Base-by-base conservation (phyloP, 2,113 vertebrate species). In the Triplophysa rosa region DNA sequence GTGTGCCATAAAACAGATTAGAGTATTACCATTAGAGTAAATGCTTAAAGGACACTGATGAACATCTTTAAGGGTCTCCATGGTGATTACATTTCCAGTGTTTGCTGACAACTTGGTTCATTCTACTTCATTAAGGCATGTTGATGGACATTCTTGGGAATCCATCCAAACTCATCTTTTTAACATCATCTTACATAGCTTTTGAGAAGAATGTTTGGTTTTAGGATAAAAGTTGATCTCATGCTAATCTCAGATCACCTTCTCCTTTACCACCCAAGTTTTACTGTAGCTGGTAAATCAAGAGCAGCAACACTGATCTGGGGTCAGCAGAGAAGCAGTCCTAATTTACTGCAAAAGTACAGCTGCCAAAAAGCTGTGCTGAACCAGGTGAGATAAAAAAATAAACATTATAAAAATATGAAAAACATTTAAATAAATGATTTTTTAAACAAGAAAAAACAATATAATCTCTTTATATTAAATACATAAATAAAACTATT, bases 101-200 rank as follows among this genome's bases (percentile, higher is more conserved):
- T 74, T 74, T 62, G 71, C 37, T 74, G 58, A 74, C 56, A 74
- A 74, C 21, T 10, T 21, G 9, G 56, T 73, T 74, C 37, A 62
- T 74, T 74, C 56, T 62, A 40, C 33, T 59, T 74, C 58, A 74
- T 74, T 74, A 74, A 63, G 5, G 23, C 71, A 63, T 13, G n/a
- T 74, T 62, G 71, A 74, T 47, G 71, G 40, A 40, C 58, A 63
- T 63, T 26, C 71, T 47, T 4, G 59, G 71, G 58, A 74, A 47
- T 10, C 14, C 56, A 47, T 47, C 58, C 71, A 74, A 74, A 63
- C 58, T 12, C 56, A 12, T 29, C 40, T n/a, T 62, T 56, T 45
- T 62, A 40, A 74, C 33, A 61, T 62, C 14, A 62, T 42, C 19
- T 56, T 10, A 10, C 26, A 24, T 58, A 9, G 29, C 47, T 49